These are phyloP conservation scores for Heliornis fulica DNA, from an alignment of 2,113 vertebrate species.

Conservation along the genomic window DNA sequence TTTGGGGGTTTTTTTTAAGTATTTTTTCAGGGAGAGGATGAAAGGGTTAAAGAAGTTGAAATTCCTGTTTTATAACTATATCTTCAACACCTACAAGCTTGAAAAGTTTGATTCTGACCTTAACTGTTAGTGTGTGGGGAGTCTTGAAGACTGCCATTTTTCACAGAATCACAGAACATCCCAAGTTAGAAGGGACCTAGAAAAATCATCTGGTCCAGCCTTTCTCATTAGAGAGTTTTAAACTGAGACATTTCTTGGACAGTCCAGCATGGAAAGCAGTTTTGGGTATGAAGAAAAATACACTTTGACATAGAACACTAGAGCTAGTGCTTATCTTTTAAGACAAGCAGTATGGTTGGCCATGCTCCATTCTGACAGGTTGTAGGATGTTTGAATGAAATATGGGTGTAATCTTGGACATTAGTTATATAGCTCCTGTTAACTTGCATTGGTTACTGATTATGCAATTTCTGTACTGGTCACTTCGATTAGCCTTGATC, in stretches of 20 bases:
- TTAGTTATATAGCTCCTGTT: conserved; percentile 7
- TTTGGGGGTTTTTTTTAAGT: background rate
- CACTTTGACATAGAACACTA: background rate
- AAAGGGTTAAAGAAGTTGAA: background rate
- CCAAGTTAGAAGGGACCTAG: background rate
- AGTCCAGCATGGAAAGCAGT: background rate
- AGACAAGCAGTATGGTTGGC: background rate
- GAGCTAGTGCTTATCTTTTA: background rate
- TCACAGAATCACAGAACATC: background rate
- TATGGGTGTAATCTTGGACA: background rate
- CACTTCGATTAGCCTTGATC: conserved; percentile 53
- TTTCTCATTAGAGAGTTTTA: background rate
- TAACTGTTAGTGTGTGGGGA: background rate
- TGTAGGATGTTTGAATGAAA: conserved; percentile 28
- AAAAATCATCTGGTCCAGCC: background rate
- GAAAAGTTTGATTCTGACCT: background rate
- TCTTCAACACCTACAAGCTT: background rate
- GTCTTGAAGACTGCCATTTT: background rate
- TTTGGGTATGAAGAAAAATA: background rate
- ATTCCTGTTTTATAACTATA: background rate
- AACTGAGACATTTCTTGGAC: background rate
- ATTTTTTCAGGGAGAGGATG: background rate
- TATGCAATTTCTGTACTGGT: conserved; percentile 29
- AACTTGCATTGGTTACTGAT: conserved; percentile 22
- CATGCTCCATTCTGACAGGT: background rate